Evolutionary conservation across 2,113 vertebrate genomes (phyloP), one percentile per base, ranked within the genome.

Genomic region (Spea multiplicata): DNA sequence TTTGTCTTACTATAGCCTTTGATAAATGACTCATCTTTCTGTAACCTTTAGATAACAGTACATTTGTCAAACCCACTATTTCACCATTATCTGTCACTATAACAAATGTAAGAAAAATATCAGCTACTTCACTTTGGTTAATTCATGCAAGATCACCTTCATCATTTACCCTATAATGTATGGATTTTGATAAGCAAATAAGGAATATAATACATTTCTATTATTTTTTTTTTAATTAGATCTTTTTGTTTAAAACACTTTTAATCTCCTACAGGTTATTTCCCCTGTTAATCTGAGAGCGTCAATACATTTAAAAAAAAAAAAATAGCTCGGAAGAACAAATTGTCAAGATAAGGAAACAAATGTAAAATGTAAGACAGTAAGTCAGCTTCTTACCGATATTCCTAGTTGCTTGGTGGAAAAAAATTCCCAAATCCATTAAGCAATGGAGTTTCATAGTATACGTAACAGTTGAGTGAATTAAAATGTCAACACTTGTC

Each of bases 21-120:
- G 46, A 69, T 69, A 69, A 69, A 69, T 69, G 67, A 45, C 16
- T 69, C 67, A 69, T 69, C 67, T 69, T 49, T 69, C 67, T 49
- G n/a, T 69, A 69, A 69, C 67, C 47, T 50, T 69, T 69, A 16
- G 45, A 49, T 69, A 49, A 69, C 46, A 69, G 67, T 49, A 69
- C 67, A 69, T 69, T 49, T 49, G 66, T 69, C 67, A 48, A 69
- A 49, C n/a, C 46, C 47, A 69, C 67, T 69, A 49, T 69, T 12
- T 46, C 44, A 69, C 16, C 67, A 69, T 47, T 48, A 49, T 69
- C 67, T n/a, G 46, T 69, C 47, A 69, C 49, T 50, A 69, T 17
- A 64, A 64, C 8, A 3, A 8, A 5, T 6, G n/a, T 64, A 64
- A 64, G 55, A 59, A 59, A 12, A 64, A 64, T 64, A 64, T 16